These are phyloP conservation scores for Leuctra nigra DNA, from an alignment of 2,888 invertebrate genomes.

Conservation along the genomic window DNA sequence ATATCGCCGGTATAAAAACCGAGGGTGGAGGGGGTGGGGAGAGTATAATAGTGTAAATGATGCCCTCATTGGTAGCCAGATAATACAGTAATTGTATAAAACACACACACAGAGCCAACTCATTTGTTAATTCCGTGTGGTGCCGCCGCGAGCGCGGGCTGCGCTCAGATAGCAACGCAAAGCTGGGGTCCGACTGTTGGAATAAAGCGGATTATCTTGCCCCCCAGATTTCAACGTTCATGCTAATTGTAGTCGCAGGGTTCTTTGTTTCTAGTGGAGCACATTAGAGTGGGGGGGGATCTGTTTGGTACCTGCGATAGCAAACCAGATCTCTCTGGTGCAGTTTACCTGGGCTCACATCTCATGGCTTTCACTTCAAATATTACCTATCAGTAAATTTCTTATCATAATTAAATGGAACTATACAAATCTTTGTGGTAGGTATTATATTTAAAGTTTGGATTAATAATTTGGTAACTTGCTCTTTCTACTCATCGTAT, in stretches of 20 bases:
- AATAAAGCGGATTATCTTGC: conserved; percentile 28
- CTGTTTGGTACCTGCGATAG: too few species aligned
- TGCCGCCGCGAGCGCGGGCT: conserved; percentile 21
- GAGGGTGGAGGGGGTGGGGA: conserved; percentile 5
- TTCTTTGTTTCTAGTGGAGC: conserved; percentile 20
- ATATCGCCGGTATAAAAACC: too few species aligned
- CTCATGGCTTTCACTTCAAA: too few species aligned
- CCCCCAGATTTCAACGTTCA: conserved; percentile 29
- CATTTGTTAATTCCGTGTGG: conserved; percentile 25
- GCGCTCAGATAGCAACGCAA: conserved; percentile 30
- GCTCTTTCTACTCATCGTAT: too few species aligned
- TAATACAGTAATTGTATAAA: conserved; percentile 25
- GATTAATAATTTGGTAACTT: too few species aligned
- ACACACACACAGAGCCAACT: conserved; percentile 21
- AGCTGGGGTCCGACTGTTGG: conserved; percentile 23
- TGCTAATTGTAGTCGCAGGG: conserved; percentile 28
- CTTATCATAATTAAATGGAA: too few species aligned
- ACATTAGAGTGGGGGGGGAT: too few species aligned
- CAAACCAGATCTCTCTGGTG: too few species aligned
- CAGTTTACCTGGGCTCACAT: too few species aligned
- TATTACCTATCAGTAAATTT: too few species aligned
- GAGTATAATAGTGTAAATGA: conserved; percentile 21
- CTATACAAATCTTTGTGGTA: too few species aligned
- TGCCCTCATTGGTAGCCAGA: conserved; percentile 19
- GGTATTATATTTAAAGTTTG: too few species aligned